These are phyloP conservation scores for Mormyrops attenuatus DNA, from an alignment of 2,797 vertebrate species.

Conservation along the genomic window DNA sequence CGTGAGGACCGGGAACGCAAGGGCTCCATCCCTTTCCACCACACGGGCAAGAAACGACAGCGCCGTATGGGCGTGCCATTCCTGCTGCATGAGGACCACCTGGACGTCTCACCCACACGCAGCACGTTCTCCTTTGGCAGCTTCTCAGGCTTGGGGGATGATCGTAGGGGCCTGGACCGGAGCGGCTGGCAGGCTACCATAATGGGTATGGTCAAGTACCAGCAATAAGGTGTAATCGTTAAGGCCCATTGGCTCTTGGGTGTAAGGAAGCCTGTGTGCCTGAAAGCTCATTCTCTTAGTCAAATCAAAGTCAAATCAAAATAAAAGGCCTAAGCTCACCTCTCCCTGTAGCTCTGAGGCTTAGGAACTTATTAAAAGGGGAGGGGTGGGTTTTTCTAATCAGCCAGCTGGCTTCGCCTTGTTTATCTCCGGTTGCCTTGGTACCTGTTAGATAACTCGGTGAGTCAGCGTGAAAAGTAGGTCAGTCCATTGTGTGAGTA, in stretches of 20 bases:
- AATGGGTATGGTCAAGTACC: constrained; percentile 68
- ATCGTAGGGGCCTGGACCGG: constrained; percentile 81
- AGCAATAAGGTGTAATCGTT: neutral
- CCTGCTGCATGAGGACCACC: constrained; percentile 87
- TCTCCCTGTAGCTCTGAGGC: neutral
- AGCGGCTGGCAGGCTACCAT: constrained; percentile 94
- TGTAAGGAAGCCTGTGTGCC: neutral
- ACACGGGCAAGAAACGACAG: constrained; percentile 87
- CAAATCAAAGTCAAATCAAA: neutral
- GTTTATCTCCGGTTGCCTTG: neutral
- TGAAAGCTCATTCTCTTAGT: neutral
- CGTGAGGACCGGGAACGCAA: constrained; percentile 93
- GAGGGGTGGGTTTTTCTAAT: neutral
- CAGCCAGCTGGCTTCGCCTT: neutral
- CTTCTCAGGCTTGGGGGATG: constrained; percentile 92
- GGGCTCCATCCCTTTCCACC: constrained; percentile 91
- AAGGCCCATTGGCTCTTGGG: neutral
- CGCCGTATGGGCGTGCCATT: constrained; percentile 92
- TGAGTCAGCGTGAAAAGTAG: constrained; percentile 8
- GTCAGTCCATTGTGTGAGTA: neutral
- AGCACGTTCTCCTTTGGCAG: constrained; percentile 96
- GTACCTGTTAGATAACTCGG: neutral
- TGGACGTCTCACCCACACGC: constrained; percentile 92
- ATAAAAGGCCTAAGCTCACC: neutral
- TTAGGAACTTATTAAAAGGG: neutral